Evolutionary conservation across 2,113 vertebrate genomes (phyloP).

Genomic region (Myiozetetes cayanensis): DNA sequence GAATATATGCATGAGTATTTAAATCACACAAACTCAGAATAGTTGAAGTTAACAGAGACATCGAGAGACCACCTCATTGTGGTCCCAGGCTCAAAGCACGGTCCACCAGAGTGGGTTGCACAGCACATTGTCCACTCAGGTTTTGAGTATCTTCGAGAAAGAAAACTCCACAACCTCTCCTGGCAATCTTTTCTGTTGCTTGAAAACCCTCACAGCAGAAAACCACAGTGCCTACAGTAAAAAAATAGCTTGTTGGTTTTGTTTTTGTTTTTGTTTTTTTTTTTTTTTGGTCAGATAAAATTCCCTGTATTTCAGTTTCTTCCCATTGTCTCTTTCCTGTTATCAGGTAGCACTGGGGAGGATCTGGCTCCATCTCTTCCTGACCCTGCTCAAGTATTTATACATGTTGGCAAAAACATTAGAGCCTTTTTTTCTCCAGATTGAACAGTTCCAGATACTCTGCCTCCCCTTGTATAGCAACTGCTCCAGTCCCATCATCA

Average conservation of each 20-base stretch:
- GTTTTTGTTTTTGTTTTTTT: background rate
- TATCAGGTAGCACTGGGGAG: background rate
- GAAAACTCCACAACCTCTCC: background rate
- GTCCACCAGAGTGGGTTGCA: background rate
- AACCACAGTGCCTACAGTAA: background rate
- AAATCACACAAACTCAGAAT: background rate
- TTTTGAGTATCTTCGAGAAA: background rate
- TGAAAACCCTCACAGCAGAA: background rate
- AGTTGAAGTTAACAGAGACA: background rate
- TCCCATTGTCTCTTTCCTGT: background rate
- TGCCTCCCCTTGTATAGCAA: background rate
- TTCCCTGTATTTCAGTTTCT: background rate
- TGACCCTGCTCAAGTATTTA: background rate
- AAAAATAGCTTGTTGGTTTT: background rate
- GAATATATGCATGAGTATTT: background rate
- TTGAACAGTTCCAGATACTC: background rate
- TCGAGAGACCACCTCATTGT: background rate
- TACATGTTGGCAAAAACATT: background rate
- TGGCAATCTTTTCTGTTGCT: background rate
- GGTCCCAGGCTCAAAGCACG: background rate
- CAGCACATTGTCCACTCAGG: background rate
- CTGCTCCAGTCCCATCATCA: background rate
- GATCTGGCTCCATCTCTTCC: background rate
- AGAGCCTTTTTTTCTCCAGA: background rate
- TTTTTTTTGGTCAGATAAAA: background rate